These are phyloP conservation scores for Batillaria attramentaria DNA, from an alignment of 1,140 invertebrate species.

Conservation along the genomic window DNA sequence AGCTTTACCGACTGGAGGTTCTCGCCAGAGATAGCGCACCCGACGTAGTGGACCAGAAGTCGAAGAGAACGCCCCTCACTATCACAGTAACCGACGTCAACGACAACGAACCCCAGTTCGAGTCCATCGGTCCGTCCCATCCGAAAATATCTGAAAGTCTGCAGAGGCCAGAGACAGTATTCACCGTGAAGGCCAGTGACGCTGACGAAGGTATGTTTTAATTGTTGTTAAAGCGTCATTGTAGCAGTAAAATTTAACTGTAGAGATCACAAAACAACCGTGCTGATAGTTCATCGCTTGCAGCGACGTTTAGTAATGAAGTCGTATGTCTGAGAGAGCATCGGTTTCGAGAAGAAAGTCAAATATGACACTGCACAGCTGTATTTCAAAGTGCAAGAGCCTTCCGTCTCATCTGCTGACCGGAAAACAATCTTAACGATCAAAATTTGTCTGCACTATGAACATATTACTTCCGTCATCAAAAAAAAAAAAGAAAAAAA, in stretches of 20 bases:
- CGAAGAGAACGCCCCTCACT: constrained; percentile 41
- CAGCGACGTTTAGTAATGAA: no score
- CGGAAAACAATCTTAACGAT: no score
- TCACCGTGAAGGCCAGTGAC: constrained; percentile 46
- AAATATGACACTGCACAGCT: no score
- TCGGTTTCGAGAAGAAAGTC: neutral
- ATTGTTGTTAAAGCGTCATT: neutral
- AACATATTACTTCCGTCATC: no score
- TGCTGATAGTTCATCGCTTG: no score
- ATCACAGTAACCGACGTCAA: constrained; percentile 53
- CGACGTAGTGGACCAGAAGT: constrained; percentile 36
- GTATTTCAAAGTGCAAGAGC: no score
- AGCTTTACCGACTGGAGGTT: constrained; percentile 50
- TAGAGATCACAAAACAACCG: neutral
- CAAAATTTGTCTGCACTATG: no score
- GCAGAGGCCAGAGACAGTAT: constrained; percentile 34
- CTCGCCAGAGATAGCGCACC: constrained; percentile 48
- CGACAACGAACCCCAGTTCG: constrained; percentile 58
- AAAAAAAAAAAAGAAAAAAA: no score
- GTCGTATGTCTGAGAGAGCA: neutral
- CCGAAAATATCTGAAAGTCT: constrained; percentile 42
- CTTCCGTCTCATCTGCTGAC: no score
- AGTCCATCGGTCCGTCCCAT: constrained; percentile 18
- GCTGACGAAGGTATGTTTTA: constrained; percentile 38
- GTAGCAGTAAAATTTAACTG: no score